Percentiles rank a stretch among this genome's conserved stretches.
phyloP scores from a whole-genome alignment of 2,888 invertebrate species.

The Chydorus sphaericus region DNA sequence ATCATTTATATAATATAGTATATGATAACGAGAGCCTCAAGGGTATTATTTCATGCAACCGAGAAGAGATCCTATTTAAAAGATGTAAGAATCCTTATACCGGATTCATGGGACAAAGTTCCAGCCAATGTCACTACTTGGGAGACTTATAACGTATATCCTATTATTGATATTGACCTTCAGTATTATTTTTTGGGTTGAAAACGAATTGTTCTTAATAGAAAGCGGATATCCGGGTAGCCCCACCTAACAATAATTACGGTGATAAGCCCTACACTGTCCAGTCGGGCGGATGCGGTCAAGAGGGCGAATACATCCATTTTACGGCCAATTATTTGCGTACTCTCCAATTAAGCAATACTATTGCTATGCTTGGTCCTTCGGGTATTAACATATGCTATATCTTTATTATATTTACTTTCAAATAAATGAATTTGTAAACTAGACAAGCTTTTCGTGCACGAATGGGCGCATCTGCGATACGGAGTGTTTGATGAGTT shows the following conservation, averaged over 20 bases:
- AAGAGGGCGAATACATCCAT: slow-evolving; percentile 23
- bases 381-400: slow-evolving; percentile 1
- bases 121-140: slow-evolving; percentile 11
- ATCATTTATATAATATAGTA: slow-evolving; percentile 12
- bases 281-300: slow-evolving; percentile 23
- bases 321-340: slow-evolving; percentile 21
- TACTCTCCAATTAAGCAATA: neutral
- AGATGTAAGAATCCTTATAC: slow-evolving; percentile 15
- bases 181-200: neutral
- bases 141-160: slow-evolving; percentile 15
- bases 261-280: slow-evolving; percentile 23
- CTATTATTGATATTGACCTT: neutral
- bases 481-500: slow-evolving; percentile 14
- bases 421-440: neutral
- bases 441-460: slow-evolving; percentile 9
- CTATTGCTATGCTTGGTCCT: neutral
- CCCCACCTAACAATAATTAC: slow-evolving; percentile 22
- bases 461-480: slow-evolving; percentile 14
- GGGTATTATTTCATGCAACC: slow-evolving; percentile 16
- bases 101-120: slow-evolving; percentile 15
- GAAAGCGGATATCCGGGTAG: slow-evolving; percentile 22
- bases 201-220: neutral
- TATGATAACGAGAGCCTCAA: slow-evolving; percentile 14
- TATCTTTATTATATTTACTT: neutral
- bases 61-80: slow-evolving; percentile 14